Conservation (phyloP, 2,888 invertebrate species). For the Dione vanillae region DNA sequence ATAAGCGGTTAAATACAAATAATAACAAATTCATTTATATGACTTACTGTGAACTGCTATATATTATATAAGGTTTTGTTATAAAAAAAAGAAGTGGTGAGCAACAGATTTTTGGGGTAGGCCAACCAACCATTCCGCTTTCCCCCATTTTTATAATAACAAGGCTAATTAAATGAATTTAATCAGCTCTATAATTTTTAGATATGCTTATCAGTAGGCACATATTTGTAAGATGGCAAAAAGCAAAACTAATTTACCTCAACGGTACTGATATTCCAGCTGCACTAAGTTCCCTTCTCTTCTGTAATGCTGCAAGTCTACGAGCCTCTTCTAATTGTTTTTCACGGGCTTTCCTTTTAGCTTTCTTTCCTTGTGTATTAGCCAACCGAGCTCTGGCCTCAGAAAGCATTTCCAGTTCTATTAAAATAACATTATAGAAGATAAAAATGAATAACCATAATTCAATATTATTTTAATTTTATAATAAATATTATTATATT, state of each 20-base stretch:
- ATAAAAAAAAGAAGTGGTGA: too few relatives aligned
- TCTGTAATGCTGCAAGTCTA: conserved; percentile 97
- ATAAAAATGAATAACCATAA: neutral
- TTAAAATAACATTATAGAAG: conserved; percentile 43
- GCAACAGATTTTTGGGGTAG: too few relatives aligned
- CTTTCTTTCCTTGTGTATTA: conserved; percentile 98
- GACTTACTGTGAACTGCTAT: neutral
- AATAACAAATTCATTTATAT: too few relatives aligned
- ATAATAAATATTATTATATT: neutral
- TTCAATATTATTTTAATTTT: neutral
- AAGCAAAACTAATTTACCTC: conserved; percentile 53
- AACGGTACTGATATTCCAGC: conserved; percentile 92
- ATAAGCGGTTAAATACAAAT: too few relatives aligned
- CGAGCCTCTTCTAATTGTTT: conserved; percentile 99
- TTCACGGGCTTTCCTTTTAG: conserved; percentile 97
- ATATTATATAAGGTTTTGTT: too few relatives aligned
- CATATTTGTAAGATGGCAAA: neutral
- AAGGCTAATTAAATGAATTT: too few relatives aligned
- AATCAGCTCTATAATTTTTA: too few relatives aligned
- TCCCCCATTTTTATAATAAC: too few relatives aligned
- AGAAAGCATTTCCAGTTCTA: conserved; percentile 99
- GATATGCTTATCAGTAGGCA: neutral
- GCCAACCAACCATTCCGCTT: too few relatives aligned
- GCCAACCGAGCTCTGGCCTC: conserved; percentile 99
- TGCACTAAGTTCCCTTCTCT: conserved; percentile 97